Evolutionary conservation across 1,140 invertebrate species (phyloP), one percentile per base, ranked within the genome.

Genomic region (Panagrolaimus sp.): DNA sequence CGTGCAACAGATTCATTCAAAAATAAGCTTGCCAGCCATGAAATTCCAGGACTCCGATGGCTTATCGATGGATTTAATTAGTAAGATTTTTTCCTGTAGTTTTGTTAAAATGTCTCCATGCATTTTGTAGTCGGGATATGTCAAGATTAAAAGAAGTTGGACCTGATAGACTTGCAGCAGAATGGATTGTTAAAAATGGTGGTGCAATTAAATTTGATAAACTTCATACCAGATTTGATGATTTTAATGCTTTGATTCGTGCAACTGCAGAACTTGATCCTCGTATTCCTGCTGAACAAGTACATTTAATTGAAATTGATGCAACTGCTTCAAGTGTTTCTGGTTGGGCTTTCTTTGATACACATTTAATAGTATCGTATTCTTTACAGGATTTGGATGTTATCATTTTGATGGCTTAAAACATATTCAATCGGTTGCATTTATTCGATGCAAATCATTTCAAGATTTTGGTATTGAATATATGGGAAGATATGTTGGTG

Each of bases 121-220:
- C 65, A 25, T 23, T 11, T 57, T 57, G 1, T 66, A 90, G 86
- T 84, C 87, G 89, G 66, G 90, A 91, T 82, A 73, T 84, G 31
- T 84, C 87, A 7, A 84, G 91, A 73, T 87, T 91, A 42, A 87
- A 89, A 82, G 83, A 87, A 75, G 86, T 92, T 68, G 92, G 92
- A 0, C 87, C 91, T 4, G 91, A 94, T 82, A 80, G 89, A 78
- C 89, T 90, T n/a, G 92, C 91, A 85, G 91, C 92, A 4, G 92
- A 94, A 85, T 94, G 92, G 92, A 85, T 93, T 11, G 74, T 84
- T 42, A 65, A 79, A 63, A 80, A 78, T 64, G 78, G 73, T 27
- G 77, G 76, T 8, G 57, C 7, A n/a, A 67, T 78, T 45, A 73
- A 74, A 44, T 78, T 77, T 45, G 65, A 76, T 25, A 46, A 67